Percentiles rank a stretch among this genome's conserved stretches.
Conservation (phyloP, 2,797 vertebrate genomes). For the Danio albolineatus region DNA sequence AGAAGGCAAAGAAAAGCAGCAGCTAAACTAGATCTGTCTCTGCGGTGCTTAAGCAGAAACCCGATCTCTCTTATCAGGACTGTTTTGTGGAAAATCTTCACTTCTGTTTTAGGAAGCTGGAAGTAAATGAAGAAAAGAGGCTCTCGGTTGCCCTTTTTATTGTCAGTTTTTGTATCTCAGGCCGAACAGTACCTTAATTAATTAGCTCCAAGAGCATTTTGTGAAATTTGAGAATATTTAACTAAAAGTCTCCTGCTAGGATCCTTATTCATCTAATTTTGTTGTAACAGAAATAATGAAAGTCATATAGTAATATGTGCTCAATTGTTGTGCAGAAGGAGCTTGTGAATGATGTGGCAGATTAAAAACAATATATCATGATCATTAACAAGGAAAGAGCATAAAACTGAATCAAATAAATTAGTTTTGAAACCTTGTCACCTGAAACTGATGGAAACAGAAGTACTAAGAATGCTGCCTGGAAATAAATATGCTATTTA, state of each 20-base stretch:
- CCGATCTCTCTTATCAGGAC: conserved; percentile 6
- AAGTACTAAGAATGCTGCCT: background rate
- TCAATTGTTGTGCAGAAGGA: background rate
- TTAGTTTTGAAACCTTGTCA: background rate
- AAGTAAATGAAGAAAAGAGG: conserved; percentile 1
- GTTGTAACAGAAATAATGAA: no score
- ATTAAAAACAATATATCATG: background rate
- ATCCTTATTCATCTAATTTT: no score
- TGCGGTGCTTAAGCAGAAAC: conserved; percentile 14
- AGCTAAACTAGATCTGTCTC: conserved; percentile 19
- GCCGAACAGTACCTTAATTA: background rate
- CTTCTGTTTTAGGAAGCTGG: conserved; percentile 10
- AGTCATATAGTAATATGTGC: no score
- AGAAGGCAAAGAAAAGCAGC: conserved; percentile 35
- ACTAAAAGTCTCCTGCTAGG: no score
- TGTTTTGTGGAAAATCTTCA: conserved; percentile 5
- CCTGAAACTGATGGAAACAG: no score
- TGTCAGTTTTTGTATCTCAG: conserved; percentile 5
- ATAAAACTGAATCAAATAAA: background rate
- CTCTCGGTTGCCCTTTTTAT: background rate
- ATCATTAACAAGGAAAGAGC: background rate
- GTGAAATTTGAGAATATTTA: background rate
- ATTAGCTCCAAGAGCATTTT: background rate
- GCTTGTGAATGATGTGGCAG: background rate
- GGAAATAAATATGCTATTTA: background rate